Percentiles rank a stretch among this genome's conserved stretches.
Conservation (phyloP, 2,113 vertebrate species). For the Ctenodactylus gundi region DNA sequence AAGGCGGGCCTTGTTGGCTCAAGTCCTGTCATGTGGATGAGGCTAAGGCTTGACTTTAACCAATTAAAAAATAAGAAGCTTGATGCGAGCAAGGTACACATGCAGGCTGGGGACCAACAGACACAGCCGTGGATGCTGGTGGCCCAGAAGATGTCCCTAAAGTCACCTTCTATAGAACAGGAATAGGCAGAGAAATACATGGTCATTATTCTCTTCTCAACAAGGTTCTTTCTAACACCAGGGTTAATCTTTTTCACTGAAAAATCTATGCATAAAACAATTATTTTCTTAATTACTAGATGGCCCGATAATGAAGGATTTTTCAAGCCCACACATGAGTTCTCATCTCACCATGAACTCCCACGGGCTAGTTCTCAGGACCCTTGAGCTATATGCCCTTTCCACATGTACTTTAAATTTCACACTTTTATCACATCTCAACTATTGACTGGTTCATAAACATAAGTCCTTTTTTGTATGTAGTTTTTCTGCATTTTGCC, state of each 20-base stretch:
- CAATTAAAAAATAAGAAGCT: too few relatives aligned
- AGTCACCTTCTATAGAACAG: too few relatives aligned
- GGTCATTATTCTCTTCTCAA: too few relatives aligned
- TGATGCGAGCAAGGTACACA: too few relatives aligned
- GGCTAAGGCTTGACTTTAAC: too few relatives aligned
- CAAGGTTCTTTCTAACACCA: too few relatives aligned
- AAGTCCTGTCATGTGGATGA: too few relatives aligned
- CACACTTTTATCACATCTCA: not conserved
- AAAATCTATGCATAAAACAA: not conserved
- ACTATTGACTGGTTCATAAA: not conserved
- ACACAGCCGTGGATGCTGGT: too few relatives aligned
- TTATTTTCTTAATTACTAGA: not conserved
- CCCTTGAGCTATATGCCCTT: not conserved
- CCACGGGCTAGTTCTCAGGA: not conserved
- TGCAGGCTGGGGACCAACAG: too few relatives aligned
- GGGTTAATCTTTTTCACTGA: not conserved
- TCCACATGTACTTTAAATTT: not conserved
- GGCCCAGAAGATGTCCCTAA: too few relatives aligned
- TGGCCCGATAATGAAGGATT: not conserved
- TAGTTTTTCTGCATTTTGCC: not conserved
- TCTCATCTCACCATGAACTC: not conserved
- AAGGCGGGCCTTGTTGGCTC: too few relatives aligned
- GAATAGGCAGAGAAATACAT: too few relatives aligned
- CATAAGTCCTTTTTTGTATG: not conserved
- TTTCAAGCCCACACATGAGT: not conserved